Conservation (phyloP, 2,888 invertebrate species). For the Calameuta filiformis region DNA sequence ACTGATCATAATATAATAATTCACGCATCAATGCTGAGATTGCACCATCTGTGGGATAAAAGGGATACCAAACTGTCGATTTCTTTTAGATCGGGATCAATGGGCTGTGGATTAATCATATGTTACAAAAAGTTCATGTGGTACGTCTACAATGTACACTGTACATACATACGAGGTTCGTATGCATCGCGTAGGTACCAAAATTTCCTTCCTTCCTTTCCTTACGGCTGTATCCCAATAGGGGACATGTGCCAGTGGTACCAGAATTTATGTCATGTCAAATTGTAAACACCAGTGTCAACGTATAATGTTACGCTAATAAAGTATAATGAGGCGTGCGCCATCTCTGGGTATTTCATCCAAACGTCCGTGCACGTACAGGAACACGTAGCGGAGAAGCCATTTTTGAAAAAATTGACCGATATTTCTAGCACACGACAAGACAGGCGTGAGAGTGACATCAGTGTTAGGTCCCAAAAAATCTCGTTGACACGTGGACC, state of each 20-base stretch:
- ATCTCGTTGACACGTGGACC: constrained; percentile 3
- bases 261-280: background rate
- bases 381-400: background rate
- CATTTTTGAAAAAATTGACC: background rate
- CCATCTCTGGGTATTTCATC: background rate
- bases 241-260: background rate
- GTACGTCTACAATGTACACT: background rate
- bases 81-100: background rate
- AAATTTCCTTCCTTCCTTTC: background rate
- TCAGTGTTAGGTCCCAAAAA: background rate
- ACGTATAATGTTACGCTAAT: constrained; percentile 1
- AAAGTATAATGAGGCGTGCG: background rate
- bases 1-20: background rate
- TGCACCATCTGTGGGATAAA: background rate
- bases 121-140: background rate
- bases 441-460: background rate
- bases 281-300: background rate
- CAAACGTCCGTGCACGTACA: background rate
- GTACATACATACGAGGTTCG: background rate
- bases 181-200: background rate
- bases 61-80: background rate
- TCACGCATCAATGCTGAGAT: background rate
- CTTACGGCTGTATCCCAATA: too few species aligned
- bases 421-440: background rate
- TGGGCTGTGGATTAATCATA: background rate